phyloP scores from a whole-genome alignment of 1,140 invertebrate species.

The Augochlora pura region DNA sequence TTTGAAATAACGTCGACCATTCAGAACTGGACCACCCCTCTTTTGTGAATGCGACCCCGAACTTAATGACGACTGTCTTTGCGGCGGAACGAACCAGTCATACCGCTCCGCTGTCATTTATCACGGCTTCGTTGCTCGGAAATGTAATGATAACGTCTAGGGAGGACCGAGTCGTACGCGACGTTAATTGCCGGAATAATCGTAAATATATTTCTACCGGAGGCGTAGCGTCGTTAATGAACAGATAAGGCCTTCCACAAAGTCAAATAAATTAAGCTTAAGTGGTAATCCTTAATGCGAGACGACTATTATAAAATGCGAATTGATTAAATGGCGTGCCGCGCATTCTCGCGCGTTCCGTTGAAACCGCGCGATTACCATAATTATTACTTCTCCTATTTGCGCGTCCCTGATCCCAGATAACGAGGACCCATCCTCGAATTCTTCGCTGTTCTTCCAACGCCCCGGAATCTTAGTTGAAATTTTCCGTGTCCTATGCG shows the following conservation, averaged over 20 bases:
- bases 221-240: constrained; percentile 18
- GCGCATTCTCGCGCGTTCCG: neutral
- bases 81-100: constrained; percentile 37
- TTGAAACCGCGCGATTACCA: neutral
- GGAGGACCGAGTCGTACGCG: constrained; percentile 13
- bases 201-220: neutral
- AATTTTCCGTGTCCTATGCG: too few relatives aligned
- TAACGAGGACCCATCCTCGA: too few relatives aligned
- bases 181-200: constrained; percentile 29
- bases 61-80: constrained; percentile 49
- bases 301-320: neutral
- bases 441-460: too few relatives aligned
- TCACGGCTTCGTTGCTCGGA: constrained; percentile 37
- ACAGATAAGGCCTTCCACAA: neutral
- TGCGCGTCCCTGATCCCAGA: too few relatives aligned
- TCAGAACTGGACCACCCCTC: constrained; percentile 46
- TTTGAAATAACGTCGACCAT: constrained; percentile 48
- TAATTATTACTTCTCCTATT: neutral
- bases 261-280: neutral
- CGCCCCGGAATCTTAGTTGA: too few relatives aligned
- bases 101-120: constrained; percentile 3
- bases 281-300: neutral
- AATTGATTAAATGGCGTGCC: neutral
- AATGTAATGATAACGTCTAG: constrained; percentile 6
- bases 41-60: constrained; percentile 20